phyloP scores from a whole-genome alignment of 2,888 invertebrate species.

The Ashinkailepas kermadecensis region DNA sequence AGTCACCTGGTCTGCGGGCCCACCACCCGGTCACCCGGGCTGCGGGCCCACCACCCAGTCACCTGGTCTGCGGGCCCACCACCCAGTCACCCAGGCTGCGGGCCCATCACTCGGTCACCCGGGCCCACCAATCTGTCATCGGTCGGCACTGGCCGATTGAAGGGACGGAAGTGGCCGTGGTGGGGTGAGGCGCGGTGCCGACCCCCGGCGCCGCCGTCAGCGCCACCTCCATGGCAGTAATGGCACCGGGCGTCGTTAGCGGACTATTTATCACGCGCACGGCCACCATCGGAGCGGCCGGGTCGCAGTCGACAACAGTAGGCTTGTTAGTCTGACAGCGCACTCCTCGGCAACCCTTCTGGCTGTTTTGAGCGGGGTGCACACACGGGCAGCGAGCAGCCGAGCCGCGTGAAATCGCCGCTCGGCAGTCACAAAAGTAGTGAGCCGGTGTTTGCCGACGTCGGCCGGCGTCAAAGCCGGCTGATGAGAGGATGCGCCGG shows the following conservation, averaged over 20 bases:
- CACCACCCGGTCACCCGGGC: no score
- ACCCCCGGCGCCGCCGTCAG: not conserved
- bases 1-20: no score
- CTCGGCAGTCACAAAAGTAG: not conserved
- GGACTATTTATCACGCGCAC: conserved; percentile 6
- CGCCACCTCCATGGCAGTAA: conserved; percentile 2
- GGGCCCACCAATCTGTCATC: conserved; percentile 12
- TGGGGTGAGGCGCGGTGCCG: not conserved
- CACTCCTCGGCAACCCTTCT: not conserved
- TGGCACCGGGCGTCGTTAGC: not conserved
- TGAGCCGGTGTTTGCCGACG: conserved; percentile 7
- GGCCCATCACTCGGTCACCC: no score
- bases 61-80: no score
- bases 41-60: no score
- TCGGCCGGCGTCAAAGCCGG: not conserved
- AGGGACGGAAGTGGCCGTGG: not conserved
- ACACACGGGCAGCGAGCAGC: not conserved
- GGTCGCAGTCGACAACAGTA: not conserved
- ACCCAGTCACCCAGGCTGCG: no score
- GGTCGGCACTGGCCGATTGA: not conserved
- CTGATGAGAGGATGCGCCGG: not conserved
- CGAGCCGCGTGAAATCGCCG: not conserved
- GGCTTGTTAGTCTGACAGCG: not conserved
- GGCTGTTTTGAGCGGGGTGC: conserved; percentile 1
- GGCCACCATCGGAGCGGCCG: not conserved